phyloP scores from a whole-genome alignment of 2,113 vertebrate species.

The Leiothrix lutea region DNA sequence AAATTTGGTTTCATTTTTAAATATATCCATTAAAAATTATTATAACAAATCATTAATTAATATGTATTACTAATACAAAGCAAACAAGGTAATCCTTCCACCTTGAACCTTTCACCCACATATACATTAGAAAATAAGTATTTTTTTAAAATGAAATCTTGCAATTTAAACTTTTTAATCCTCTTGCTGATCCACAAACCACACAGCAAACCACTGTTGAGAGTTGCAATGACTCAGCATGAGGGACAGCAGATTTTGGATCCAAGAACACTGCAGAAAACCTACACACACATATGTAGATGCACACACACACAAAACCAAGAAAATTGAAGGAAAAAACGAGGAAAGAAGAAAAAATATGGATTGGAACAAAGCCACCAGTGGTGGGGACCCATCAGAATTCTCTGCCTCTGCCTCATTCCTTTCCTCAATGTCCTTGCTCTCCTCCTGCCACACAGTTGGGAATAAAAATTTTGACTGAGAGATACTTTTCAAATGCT shows the following conservation, averaged over 20 bases:
- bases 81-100: neutral
- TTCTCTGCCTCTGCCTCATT: neutral
- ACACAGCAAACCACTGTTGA: neutral
- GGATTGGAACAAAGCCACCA: neutral
- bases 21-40: neutral
- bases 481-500: neutral
- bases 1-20: neutral
- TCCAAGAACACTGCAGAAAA: too few species aligned
- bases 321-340: neutral
- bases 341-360: neutral
- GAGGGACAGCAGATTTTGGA: neutral
- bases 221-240: neutral
- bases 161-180: neutral
- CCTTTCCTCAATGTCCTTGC: accelerated
- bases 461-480: neutral
- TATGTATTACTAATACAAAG: neutral
- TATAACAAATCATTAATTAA: neutral
- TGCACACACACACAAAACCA: accelerated
- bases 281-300: too few species aligned
- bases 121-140: neutral
- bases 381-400: too few species aligned
- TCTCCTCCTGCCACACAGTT: neutral
- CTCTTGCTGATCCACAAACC: neutral
- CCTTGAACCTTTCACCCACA: neutral
- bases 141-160: neutral